These are phyloP conservation scores for Gracilinanus agilis DNA, from an alignment of 2,113 vertebrate genomes.

Conservation along the genomic window DNA sequence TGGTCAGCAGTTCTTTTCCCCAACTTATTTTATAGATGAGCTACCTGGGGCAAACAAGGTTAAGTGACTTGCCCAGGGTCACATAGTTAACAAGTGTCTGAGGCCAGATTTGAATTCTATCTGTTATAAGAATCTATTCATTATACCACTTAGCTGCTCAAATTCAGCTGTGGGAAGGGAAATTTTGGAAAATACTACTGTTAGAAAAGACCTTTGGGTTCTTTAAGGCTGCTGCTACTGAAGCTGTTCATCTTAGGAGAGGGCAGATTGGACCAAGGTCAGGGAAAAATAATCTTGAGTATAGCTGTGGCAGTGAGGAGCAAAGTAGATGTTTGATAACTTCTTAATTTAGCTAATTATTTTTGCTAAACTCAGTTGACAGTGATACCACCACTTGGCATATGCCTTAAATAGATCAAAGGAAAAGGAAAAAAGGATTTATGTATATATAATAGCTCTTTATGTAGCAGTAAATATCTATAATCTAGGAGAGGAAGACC, in stretches of 20 bases:
- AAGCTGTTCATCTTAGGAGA: neutral
- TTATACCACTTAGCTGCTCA: too few relatives aligned
- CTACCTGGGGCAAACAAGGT: too few relatives aligned
- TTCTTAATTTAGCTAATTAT: neutral
- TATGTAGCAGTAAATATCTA: neutral
- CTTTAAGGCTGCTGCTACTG: neutral
- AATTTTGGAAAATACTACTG: neutral
- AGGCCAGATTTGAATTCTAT: too few relatives aligned
- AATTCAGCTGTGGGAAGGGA: neutral
- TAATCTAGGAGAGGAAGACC: neutral
- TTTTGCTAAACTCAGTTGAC: neutral
- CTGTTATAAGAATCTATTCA: too few relatives aligned
- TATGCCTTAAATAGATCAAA: neutral
- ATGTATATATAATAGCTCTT: neutral
- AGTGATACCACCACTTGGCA: neutral
- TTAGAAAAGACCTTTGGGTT: neutral
- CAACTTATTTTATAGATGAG: too few relatives aligned
- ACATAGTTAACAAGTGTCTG: too few relatives aligned
- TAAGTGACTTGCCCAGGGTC: too few relatives aligned
- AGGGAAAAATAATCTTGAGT: neutral
- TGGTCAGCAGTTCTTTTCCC: too few relatives aligned
- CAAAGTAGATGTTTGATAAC: neutral
- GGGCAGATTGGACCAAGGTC: neutral
- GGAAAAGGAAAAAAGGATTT: neutral
- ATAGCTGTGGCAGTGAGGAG: neutral